A percentile compares a stretch with the other conserved stretches of the same genome.
These are phyloP conservation scores for Diogma glabrata DNA, from an alignment of 2,888 invertebrate genomes.

Conservation along the genomic window DNA sequence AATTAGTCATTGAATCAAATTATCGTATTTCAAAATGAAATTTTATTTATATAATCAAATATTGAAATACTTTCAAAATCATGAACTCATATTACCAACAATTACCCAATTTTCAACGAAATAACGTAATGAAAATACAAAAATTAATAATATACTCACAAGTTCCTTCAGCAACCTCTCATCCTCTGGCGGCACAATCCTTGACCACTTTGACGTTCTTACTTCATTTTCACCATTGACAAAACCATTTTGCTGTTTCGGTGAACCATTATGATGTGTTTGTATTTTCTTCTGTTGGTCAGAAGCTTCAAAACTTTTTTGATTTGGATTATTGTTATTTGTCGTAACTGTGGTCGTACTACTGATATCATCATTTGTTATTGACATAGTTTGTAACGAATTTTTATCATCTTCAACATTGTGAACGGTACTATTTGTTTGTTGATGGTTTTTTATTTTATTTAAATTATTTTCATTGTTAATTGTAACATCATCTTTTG, in stretches of 20 bases:
- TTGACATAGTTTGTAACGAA: slow-evolving; percentile 9
- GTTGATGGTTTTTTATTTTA: too few relatives aligned
- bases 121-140: slow-evolving; percentile 34
- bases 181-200: slow-evolving; percentile 26
- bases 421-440: not conserved
- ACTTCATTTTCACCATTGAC: slow-evolving; percentile 11
- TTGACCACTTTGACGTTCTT: slow-evolving; percentile 18
- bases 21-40: too few relatives aligned
- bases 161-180: slow-evolving; percentile 35
- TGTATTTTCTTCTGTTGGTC: slow-evolving; percentile 16
- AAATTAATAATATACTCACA: slow-evolving; percentile 18
- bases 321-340: slow-evolving; percentile 14
- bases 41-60: too few relatives aligned
- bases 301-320: slow-evolving; percentile 21
- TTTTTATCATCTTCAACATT: slow-evolving; percentile 8
- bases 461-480: not conserved
- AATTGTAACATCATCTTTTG: slow-evolving; percentile 16
- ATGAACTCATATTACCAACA: too few relatives aligned
- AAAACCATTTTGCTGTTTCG: slow-evolving; percentile 1
- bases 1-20: too few relatives aligned
- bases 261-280: not conserved
- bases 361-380: slow-evolving; percentile 10
- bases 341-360: slow-evolving; percentile 13
- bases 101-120: not conserved
- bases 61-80: too few relatives aligned